Evolutionary conservation across 2,888 invertebrate genomes (phyloP), one percentile per base, ranked within the genome.

Genomic region (Catocala sponsa): DNA sequence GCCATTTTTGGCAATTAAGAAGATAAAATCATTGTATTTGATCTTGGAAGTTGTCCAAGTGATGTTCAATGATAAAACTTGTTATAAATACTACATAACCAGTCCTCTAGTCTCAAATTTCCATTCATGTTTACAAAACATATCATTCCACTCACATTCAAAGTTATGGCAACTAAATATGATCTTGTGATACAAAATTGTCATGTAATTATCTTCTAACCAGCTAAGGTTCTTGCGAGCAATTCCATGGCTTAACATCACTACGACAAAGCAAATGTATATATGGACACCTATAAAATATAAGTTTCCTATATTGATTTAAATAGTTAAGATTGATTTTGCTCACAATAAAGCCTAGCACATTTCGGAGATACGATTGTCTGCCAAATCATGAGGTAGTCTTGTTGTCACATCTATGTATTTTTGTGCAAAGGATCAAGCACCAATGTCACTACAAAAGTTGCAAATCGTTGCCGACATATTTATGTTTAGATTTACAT

Each of bases 321-420:
- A 42, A 52, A 11, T 52, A 58, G 61, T 60, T 60, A 48, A 53
- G 47, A 55, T 50, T 54, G 64, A 67, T 59, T 63, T 75, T 64
- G 56, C 63, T 68, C 65, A 68, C 70, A 74, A 74, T 42, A 64
- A 60, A 60, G 38, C 55, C 60, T 50, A 51, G 70, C 67, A 59
- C 13, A 38, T 62, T 61, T 60, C 41, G 33, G 74, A 75, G 69
- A 79, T 80, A 80, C 80, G 78, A 82, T 81, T 84, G 85, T 91
- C 91, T 90, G 91, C 91, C 91, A 88, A 89, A 88, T 87, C 79
- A 78, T 92, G 92, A 92, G 92, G 92, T 93, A 93, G 92, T 86
- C 79, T 73, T 81, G 87, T 89, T 86, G 83, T 83, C 76, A 74
- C 72, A 81, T 76, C 83, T 77, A 68, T 82, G 78, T 76, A 66